Percentiles rank a stretch among this genome's conserved stretches.
phyloP scores from a whole-genome alignment of 2,797 vertebrate species.

The Anolis apletophallus region DNA sequence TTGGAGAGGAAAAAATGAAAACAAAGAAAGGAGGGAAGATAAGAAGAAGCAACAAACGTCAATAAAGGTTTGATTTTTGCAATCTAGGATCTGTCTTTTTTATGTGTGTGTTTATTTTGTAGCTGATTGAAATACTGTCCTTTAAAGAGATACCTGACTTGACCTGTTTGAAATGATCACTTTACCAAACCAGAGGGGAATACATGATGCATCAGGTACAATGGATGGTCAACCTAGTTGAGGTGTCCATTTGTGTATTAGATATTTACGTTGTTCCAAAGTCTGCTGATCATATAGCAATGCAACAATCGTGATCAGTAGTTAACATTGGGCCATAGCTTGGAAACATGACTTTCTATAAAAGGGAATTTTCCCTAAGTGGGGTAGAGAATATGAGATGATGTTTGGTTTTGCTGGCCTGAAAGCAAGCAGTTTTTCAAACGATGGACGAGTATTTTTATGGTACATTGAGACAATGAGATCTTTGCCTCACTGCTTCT shows the following conservation, averaged over 20 bases:
- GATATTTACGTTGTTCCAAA: conserved; percentile 42
- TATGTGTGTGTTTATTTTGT: conserved; percentile 71
- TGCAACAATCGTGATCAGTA: too few species aligned
- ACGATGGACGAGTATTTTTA: not conserved
- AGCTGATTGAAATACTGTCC: conserved; percentile 93
- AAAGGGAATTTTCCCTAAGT: not conserved
- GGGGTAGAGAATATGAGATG: not conserved
- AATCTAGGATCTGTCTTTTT: conserved; percentile 79
- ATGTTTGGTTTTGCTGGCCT: not conserved
- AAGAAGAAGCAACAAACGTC: conserved; percentile 55
- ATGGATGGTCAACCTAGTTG: conserved; percentile 32
- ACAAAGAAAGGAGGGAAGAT: conserved; percentile 69
- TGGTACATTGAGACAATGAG: not conserved
- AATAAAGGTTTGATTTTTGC: conserved; percentile 84
- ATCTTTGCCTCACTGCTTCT: not conserved
- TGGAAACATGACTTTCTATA: not conserved
- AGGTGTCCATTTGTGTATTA: conserved; percentile 47
- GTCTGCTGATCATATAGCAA: not conserved
- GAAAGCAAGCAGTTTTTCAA: not conserved
- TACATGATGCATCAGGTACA: conserved; percentile 52
- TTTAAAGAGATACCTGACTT: conserved; percentile 84
- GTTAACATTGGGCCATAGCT: not conserved
- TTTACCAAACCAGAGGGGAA: conserved; percentile 78
- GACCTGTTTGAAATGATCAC: conserved; percentile 83
- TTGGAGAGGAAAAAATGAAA: conserved; percentile 61